Percentiles rank a stretch among this genome's conserved stretches.
Evolutionary conservation across 2,888 invertebrate genomes (phyloP).

Genomic region (Dryobota labecula): DNA sequence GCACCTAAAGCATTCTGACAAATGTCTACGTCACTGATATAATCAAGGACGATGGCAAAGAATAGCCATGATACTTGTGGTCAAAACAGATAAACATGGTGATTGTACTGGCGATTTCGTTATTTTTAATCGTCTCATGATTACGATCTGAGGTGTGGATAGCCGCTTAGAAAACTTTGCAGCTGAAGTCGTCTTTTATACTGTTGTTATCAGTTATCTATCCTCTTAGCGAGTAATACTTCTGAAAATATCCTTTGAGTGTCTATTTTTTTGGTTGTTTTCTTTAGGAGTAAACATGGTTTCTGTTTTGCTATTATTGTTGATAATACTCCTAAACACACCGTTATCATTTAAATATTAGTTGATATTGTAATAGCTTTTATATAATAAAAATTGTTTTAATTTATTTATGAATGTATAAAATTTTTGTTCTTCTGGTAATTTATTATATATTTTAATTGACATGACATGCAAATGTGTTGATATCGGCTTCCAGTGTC

Average conservation of each 20-base stretch:
- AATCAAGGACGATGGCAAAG: constrained; percentile 68
- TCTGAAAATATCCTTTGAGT: not conserved
- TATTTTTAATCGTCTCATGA: constrained; percentile 68
- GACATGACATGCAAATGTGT: no score
- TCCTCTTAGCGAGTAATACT: constrained; percentile 26
- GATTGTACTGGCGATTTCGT: constrained; percentile 67
- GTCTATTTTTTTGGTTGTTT: constrained; percentile 1
- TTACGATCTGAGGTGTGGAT: constrained; percentile 63
- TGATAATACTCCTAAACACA: no score
- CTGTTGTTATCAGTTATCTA: constrained; percentile 28
- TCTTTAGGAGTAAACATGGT: not conserved
- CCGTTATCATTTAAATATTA: no score
- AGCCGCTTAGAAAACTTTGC: constrained; percentile 51
- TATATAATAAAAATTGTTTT: no score
- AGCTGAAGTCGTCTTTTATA: constrained; percentile 54
- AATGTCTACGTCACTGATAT: constrained; percentile 74
- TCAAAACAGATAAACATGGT: constrained; percentile 79
- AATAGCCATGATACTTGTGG: constrained; percentile 75
- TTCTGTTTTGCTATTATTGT: not conserved
- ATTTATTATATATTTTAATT: no score
- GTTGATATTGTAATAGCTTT: no score
- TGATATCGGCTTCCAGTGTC: no score
- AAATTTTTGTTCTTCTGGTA: no score
- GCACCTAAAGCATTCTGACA: constrained; percentile 51
- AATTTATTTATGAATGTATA: no score